Evolutionary conservation across 1,140 invertebrate genomes (phyloP), one percentile per base, ranked within the genome.

Genomic region (Scylla paramamosain): DNA sequence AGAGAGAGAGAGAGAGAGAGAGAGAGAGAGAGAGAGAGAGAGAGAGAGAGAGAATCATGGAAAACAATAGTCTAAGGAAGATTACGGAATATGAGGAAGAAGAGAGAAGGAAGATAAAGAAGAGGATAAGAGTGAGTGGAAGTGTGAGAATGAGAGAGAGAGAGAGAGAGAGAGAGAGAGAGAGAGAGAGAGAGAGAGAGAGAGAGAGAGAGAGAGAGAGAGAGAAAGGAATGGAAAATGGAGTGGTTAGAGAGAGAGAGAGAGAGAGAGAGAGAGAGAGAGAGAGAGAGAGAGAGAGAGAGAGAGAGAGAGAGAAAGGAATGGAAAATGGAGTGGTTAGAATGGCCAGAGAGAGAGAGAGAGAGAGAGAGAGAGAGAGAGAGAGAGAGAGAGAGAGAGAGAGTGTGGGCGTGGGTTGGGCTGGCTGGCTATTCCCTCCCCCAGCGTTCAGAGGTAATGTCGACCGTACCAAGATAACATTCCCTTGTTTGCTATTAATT

Each of bases 1-100:
- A 45, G 86, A 45, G 86, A 46, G 31, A 88, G 86, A 88, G 86
- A 88, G 45, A 88, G 86, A 88, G 45, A 45, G 86, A 45, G 45
- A 88, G 31, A 88, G 45, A 88, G 86, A 88, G 45, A 88, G 86
- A 46, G 45, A 46, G 45, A 88, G 31, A 88, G 31, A 46, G 45
- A 45, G 45, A 88, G 45, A 46, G 45, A 88, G 86, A 46, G 86
- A 88, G 25, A 45, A 28, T 16, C 4, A 45, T 16, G n/a, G 25
- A 88, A 4, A 32, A 88, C 0, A 46, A 88, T 4, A 88, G 14
- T 31, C 1, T 28, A 28, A 45, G 10, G 29, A 10, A 88, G 86
- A 88, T n/a, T 31, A 28, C 2, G 31, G 31, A 10, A 88, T 7
- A 4, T n/a, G 29, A 20, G 16, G 86, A 45, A 10, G 4, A 29